These are phyloP conservation scores for Molothrus ater DNA, from an alignment of 2,797 vertebrate species.

Conservation along the genomic window DNA sequence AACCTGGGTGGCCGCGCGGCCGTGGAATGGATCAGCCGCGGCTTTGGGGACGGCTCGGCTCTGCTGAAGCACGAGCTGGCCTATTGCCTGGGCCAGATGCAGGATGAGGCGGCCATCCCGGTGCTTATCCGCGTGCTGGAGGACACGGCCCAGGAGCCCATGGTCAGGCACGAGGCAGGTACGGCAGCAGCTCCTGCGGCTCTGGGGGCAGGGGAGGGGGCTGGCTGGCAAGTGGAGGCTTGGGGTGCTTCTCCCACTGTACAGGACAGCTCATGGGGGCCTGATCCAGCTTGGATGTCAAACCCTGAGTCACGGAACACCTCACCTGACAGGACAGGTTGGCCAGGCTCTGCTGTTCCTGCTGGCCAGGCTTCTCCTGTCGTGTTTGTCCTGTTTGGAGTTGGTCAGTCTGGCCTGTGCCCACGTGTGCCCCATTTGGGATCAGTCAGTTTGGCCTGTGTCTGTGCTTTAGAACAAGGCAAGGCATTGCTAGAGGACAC, in stretches of 20 bases:
- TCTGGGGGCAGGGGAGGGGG: background rate
- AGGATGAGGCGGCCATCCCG: conserved; percentile 83
- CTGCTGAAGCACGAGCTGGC: conserved; percentile 95
- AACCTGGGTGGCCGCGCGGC: conserved; percentile 85
- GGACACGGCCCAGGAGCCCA: conserved; percentile 87
- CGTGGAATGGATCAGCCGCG: conserved; percentile 87
- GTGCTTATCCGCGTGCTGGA: conserved; percentile 79
- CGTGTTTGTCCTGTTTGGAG: fast-evolving
- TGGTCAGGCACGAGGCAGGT: conserved; percentile 98
- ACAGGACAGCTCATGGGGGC: fast-evolving
- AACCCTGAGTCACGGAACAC: fast-evolving
- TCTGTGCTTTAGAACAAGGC: background rate
- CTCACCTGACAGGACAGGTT: background rate
- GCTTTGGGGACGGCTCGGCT: conserved; percentile 86
- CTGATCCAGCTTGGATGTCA: fast-evolving
- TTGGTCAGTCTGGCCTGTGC: fast-evolving
- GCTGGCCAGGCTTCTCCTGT: background rate
- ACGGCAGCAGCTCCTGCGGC: background rate
- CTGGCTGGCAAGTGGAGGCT: background rate
- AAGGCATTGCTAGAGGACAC: background rate
- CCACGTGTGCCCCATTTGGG: background rate
- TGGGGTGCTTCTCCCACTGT: fast-evolving
- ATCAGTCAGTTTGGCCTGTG: fast-evolving
- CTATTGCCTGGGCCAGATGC: conserved; percentile 96
- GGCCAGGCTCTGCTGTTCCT: background rate